Evolutionary conservation across 2,888 invertebrate genomes (phyloP).

Genomic region (Melitaea athalia): DNA sequence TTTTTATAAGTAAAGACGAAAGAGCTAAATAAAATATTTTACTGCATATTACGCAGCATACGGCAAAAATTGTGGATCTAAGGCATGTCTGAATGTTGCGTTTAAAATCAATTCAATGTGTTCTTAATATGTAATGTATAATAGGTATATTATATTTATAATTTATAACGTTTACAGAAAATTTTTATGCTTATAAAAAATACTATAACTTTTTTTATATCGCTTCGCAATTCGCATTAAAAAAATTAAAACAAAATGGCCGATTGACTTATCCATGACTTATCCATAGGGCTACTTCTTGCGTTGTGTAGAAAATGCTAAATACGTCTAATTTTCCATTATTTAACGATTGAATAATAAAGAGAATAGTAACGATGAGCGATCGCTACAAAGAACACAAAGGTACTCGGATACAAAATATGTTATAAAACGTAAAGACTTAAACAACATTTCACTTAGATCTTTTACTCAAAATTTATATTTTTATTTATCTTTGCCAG

Average conservation of each 20-base stretch:
- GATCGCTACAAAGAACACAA: conserved; percentile 60
- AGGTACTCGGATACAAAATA: conserved; percentile 65
- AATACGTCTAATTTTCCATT: conserved; percentile 11
- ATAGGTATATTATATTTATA: too few species aligned
- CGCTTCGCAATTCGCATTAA: not conserved
- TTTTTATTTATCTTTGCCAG: conserved; percentile 85
- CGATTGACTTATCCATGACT: conserved; percentile 19
- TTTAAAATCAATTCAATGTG: too few species aligned
- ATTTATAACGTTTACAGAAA: too few species aligned
- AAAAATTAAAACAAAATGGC: conserved; percentile 17
- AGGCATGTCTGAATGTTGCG: too few species aligned
- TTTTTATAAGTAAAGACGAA: too few species aligned
- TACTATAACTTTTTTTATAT: too few species aligned
- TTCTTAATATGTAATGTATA: too few species aligned
- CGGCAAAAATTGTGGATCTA: too few species aligned
- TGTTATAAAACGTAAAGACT: conserved; percentile 38
- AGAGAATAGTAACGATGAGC: conserved; percentile 51
- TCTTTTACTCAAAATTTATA: conserved; percentile 52
- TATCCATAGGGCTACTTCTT: conserved; percentile 12
- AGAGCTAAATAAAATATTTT: too few species aligned
- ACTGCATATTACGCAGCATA: too few species aligned
- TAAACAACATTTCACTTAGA: conserved; percentile 37
- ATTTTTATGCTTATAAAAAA: too few species aligned
- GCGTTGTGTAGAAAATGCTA: conserved; percentile 25
- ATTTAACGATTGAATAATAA: conserved; percentile 16